Base-by-base conservation (phyloP, 2,797 vertebrate species). In the Lagorchestes hirsutus region DNA sequence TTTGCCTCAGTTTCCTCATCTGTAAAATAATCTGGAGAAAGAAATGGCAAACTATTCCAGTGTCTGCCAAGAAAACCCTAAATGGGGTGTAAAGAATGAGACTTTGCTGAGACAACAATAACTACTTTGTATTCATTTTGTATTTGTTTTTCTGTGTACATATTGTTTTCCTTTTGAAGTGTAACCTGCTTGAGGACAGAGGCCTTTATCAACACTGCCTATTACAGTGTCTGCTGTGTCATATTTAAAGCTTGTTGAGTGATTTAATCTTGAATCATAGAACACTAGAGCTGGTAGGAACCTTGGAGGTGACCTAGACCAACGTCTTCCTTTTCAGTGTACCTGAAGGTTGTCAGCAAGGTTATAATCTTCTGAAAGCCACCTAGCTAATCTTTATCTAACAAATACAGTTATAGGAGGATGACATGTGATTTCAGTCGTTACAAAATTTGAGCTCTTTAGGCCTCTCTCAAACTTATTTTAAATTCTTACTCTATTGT, bases 401-500 rank as follows among this genome's bases (percentile, higher is more conserved):
- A 27, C 27, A 87, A 46, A 87, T 46, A 46, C 18, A 46, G 27
- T 87, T 46, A 46, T 27, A 11, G 27, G 27, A 46, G 22, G 74
- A 46, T 82, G n/a, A 46, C 24, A 82, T 46, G 3, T 46, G 67
- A 87, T 18, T 87, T 18, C 18, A 50, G 40, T 87, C 46, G 27
- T 10, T 24, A 46, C 22, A 87, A 46, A 87, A 11, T 87, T 27
- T 87, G 74, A 87, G 22, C 0, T 27, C 40, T 87, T 87, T 46
- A 46, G 22, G 0, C 40, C n/a, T 87, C 74, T 87, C 18, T 87
- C 74, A 87, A 87, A 74, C 22, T 91, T 94, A 55, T 74, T 2
- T 46, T 59, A 94, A 82, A 95, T 31, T 59, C 6, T 90, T 91
- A 91, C 58, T 93, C 31, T 59, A 0, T n/a, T 58, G 52, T 91